Percentiles rank a stretch among this genome's conserved stretches.
These are phyloP conservation scores for Zeus faber DNA, from an alignment of 2,113 vertebrate species.

Conservation along the genomic window DNA sequence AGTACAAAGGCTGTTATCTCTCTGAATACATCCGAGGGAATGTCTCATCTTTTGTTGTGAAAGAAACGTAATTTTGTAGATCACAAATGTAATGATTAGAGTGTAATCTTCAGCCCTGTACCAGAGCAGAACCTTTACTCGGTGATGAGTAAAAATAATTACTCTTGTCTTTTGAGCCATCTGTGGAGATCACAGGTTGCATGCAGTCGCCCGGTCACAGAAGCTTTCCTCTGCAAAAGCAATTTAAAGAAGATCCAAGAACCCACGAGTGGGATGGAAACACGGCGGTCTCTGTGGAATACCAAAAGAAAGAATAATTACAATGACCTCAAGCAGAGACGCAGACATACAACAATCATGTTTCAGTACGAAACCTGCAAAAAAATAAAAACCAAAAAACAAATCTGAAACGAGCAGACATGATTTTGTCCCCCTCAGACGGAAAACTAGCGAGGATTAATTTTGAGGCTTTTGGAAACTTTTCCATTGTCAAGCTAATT, in stretches of 20 bases:
- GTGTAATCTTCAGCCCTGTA: too few relatives aligned
- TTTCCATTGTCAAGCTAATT: constrained; percentile 25
- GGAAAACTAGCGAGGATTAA: constrained; percentile 9
- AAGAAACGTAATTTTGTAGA: too few relatives aligned
- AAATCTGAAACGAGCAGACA: too few relatives aligned
- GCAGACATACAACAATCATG: too few relatives aligned
- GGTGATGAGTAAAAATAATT: neutral
- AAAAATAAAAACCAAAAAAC: constrained; percentile 25
- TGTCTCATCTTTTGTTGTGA: too few relatives aligned
- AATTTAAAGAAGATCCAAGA: constrained; percentile 56
- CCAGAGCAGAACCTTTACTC: too few relatives aligned
- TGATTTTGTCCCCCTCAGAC: constrained; percentile 3
- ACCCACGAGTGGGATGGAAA: constrained; percentile 30
- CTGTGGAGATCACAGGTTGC: constrained; percentile 32
- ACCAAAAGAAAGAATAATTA: constrained; percentile 27
- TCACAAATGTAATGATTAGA: too few relatives aligned
- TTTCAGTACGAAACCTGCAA: constrained; percentile 24
- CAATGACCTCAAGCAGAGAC: constrained; percentile 31
- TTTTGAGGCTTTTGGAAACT: constrained; percentile 32
- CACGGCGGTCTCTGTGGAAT: too few relatives aligned
- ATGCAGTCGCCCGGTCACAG: constrained; percentile 20
- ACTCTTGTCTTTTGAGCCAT: constrained; percentile 12
- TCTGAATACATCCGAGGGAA: too few relatives aligned
- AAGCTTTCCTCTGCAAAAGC: constrained; percentile 32
- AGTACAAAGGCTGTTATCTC: too few relatives aligned